These are phyloP conservation scores for Neuroscelio doddi DNA, from an alignment of 2,888 invertebrate species.

Conservation along the genomic window DNA sequence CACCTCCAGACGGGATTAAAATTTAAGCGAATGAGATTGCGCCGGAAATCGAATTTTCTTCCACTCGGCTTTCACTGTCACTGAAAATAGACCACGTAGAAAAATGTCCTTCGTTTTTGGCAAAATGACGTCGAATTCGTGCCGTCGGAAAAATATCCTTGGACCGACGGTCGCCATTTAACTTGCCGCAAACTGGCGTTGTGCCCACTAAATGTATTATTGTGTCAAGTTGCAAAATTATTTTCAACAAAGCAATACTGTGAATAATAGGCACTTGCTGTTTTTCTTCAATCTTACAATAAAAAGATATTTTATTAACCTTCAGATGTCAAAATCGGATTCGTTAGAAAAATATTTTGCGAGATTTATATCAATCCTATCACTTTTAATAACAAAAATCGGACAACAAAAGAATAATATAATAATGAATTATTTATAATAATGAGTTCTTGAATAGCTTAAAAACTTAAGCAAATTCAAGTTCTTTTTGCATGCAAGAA, in stretches of 20 bases:
- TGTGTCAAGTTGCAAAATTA: slow-evolving; percentile 37
- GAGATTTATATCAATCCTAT: too few relatives aligned
- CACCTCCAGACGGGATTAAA: slow-evolving; percentile 26
- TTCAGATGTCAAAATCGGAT: too few relatives aligned
- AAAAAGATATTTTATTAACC: too few relatives aligned
- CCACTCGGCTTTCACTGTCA: slow-evolving; percentile 33
- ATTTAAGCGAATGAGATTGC: slow-evolving; percentile 18
- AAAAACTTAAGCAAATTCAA: too few relatives aligned
- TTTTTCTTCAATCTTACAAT: too few relatives aligned
- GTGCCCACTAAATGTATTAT: slow-evolving; percentile 40
- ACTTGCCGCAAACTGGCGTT: slow-evolving; percentile 33
- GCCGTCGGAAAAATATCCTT: slow-evolving; percentile 28
- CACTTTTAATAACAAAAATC: too few relatives aligned
- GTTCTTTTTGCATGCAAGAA: too few relatives aligned
- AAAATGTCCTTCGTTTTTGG: slow-evolving; percentile 41
- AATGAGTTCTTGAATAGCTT: too few relatives aligned
- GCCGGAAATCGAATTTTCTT: slow-evolving; percentile 31
- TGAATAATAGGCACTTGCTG: slow-evolving; percentile 23
- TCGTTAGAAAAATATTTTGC: too few relatives aligned
- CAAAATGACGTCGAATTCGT: slow-evolving; percentile 31
- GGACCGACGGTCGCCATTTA: slow-evolving; percentile 38
- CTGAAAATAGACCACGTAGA: slow-evolving; percentile 30
- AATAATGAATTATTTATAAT: too few relatives aligned
- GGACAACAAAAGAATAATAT: too few relatives aligned
- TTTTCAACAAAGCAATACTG: slow-evolving; percentile 32